These are phyloP conservation scores for Biston betularia DNA, from an alignment of 2,888 invertebrate species.

Conservation along the genomic window DNA sequence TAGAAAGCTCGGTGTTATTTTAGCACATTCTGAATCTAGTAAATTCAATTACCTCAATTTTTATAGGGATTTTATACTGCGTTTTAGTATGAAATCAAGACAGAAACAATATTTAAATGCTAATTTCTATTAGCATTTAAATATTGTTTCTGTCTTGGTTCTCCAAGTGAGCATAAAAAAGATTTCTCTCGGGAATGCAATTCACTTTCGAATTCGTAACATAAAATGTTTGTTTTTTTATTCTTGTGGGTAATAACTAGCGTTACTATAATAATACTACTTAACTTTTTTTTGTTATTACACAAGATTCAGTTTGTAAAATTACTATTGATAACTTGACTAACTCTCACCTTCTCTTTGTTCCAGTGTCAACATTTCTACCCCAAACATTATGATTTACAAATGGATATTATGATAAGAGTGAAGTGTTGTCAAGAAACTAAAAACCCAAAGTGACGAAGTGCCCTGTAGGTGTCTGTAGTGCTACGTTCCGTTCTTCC, in stretches of 20 bases:
- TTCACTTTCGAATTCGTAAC: conserved; percentile 41
- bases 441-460: conserved; percentile 86
- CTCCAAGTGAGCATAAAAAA: conserved; percentile 42
- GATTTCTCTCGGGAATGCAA: conserved; percentile 49
- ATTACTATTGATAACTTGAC: conserved; percentile 9
- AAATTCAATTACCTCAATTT: conserved; percentile 42
- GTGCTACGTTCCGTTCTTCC: conserved; percentile 77
- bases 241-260: conserved; percentile 15
- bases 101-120: background rate
- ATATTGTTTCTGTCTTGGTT: background rate
- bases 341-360: conserved; percentile 62
- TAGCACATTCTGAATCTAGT: conserved; percentile 48
- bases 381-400: conserved; percentile 86
- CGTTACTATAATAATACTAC: conserved; percentile 8
- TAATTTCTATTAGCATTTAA: conserved; percentile 9
- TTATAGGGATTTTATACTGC: background rate
- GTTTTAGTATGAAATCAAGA: background rate
- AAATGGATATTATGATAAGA: conserved; percentile 87
- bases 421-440: conserved; percentile 86
- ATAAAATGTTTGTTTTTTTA: conserved; percentile 20
- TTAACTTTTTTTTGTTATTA: conserved; percentile 7
- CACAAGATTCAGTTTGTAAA: background rate
- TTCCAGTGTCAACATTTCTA: conserved; percentile 86
- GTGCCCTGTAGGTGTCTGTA: conserved; percentile 82
- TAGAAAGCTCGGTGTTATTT: conserved; percentile 63